These are phyloP conservation scores for Falco novaeseelandiae DNA, from an alignment of 2,797 vertebrate species.

Conservation along the genomic window DNA sequence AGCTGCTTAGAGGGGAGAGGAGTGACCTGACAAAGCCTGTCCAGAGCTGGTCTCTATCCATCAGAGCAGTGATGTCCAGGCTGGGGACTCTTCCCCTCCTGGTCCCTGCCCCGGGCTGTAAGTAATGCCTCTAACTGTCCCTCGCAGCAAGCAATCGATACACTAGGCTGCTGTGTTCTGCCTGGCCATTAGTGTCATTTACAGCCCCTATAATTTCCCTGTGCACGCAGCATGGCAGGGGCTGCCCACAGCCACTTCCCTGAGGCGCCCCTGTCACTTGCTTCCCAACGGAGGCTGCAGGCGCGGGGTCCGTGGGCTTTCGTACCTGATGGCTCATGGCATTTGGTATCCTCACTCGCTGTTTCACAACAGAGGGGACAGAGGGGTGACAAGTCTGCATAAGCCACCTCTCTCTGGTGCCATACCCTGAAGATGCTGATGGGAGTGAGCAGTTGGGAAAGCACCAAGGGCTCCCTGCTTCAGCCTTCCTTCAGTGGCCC, in stretches of 20 bases:
- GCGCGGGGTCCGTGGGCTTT: not conserved
- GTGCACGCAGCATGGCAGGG: not conserved
- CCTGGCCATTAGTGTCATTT: not conserved
- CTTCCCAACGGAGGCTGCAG: not conserved
- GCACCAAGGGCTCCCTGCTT: not conserved
- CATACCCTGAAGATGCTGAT: not conserved
- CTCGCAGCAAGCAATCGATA: not conserved
- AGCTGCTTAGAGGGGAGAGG: not conserved
- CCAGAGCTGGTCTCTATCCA: not conserved
- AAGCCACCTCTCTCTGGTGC: not conserved
- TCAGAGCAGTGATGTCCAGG: not conserved
- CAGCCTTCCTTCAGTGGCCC: not conserved
- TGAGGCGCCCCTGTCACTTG: not conserved
- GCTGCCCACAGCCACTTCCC: not conserved
- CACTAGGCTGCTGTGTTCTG: not conserved
- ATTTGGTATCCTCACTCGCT: not conserved
- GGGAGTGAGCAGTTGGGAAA: not conserved
- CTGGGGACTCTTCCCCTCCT: not conserved
- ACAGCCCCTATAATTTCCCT: conserved; percentile 11
- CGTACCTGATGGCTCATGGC: not conserved
- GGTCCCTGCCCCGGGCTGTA: not conserved
- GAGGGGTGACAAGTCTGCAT: not conserved
- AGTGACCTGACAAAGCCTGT: not conserved
- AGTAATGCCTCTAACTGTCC: not conserved
- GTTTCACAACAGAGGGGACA: not conserved